A percentile compares a stretch with the other conserved stretches of the same genome.
These are phyloP conservation scores for Meghimatium bilineatum DNA, from an alignment of 2,888 invertebrate species.

Conservation along the genomic window DNA sequence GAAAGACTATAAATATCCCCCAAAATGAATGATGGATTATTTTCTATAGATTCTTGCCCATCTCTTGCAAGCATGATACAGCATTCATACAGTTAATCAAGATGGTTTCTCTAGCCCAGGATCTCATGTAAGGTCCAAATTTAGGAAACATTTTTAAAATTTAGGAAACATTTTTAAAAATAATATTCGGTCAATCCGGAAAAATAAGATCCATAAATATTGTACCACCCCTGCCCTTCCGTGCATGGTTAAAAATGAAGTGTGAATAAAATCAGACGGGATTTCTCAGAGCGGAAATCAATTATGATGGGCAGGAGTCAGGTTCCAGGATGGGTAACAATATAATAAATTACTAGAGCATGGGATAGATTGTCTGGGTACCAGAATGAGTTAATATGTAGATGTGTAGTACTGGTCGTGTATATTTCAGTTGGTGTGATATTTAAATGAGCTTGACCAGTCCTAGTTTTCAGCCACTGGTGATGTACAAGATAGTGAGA, in stretches of 20 bases:
- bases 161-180: background rate
- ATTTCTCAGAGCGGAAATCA: constrained; percentile 1
- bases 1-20: background rate
- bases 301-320: background rate
- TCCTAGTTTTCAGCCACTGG: too few species aligned
- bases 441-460: too few species aligned
- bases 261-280: background rate
- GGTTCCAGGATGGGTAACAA: too few species aligned
- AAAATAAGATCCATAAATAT: background rate
- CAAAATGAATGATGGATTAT: background rate
- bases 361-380: too few species aligned
- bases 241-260: background rate
- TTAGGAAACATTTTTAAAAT: background rate
- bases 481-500: too few species aligned
- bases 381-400: too few species aligned
- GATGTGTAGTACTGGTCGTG: too few species aligned
- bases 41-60: background rate
- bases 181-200: background rate
- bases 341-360: too few species aligned
- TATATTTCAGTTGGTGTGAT: too few species aligned
- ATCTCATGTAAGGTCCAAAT: too few species aligned
- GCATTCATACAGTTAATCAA: background rate
- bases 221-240: background rate
- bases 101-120: background rate
- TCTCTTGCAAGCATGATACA: background rate